phyloP scores from a whole-genome alignment of 2,797 vertebrate species.

The Uromys caudimaculatus region DNA sequence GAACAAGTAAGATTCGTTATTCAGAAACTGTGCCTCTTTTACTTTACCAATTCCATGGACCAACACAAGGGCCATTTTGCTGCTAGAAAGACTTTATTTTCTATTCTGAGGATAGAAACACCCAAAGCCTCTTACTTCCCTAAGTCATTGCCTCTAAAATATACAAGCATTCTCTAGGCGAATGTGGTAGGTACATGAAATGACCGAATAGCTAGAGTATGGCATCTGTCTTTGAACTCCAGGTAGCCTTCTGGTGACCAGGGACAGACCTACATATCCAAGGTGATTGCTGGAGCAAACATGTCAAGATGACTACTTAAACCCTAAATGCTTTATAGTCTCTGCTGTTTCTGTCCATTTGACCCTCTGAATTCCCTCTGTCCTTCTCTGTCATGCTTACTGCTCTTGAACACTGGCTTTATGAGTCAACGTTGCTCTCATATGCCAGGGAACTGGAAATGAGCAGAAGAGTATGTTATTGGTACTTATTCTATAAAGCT shows the following conservation, averaged over 20 bases:
- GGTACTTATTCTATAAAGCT: background rate
- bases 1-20: background rate
- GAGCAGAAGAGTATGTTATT: background rate
- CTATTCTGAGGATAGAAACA: background rate
- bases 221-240: background rate
- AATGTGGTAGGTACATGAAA: background rate
- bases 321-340: background rate
- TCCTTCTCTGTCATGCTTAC: background rate
- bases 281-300: background rate
- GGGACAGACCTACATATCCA: background rate
- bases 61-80: background rate
- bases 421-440: background rate
- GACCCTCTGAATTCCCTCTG: background rate
- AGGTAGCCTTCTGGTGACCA: background rate
- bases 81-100: background rate
- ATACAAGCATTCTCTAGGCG: background rate
- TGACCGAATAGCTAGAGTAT: background rate
- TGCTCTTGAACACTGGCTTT: background rate
- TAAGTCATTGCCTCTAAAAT: background rate
- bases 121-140: background rate
- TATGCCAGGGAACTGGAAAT: background rate
- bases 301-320: background rate
- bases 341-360: background rate
- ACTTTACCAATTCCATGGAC: background rate
- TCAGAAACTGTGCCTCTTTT: background rate